Base-by-base conservation (phyloP, 2,113 vertebrate genomes). In the Tragelaphus strepsiceros region DNA sequence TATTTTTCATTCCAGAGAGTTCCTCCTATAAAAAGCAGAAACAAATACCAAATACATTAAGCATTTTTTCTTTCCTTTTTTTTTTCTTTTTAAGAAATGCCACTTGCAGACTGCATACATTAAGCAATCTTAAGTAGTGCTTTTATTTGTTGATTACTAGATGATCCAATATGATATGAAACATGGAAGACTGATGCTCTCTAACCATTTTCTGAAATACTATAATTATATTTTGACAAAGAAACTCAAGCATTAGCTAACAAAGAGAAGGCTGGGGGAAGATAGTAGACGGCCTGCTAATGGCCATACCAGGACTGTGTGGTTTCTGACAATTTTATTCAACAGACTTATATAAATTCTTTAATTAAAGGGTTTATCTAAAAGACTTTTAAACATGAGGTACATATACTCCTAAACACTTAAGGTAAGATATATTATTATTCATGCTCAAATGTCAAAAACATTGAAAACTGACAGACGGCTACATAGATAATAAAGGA, bases 1-100 rank as follows among this genome's bases (percentile, higher is more conserved):
- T 98, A 87, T 99, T 98, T 98, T 99, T 99, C 98, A 99, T 96
- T 56, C 98, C 99, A 94, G 98, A 98, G n/a, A 99, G 97, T 97
- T 99, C 99, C 7, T 99, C 99, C 99, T 99, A 94, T 6, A 90
- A 78, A 89, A 96, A 88, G 94, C 58, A 98, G 64, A 43, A 98
- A 62, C 51, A 74, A 81, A 86, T 5, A 97, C 4, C 80, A 97
- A 89, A 88, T 2, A 87, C 2, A 32, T 54, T 91, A 86, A 71
- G 7, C 12, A 49, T 59, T 83, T 80, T 93, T 54, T 81, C 19
- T 26, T 81, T 32, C 17, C 21, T 74, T 24, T 74, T 22, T 22
- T 43, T 26, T 43, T 77, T 81, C 19, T n/a, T 82, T 82, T 82
- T n/a, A 82, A 54, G 51, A 82, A 54, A 82, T n/a, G 51, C 32